Evolutionary conservation across 2,888 invertebrate genomes (phyloP), one percentile per base, ranked within the genome.

Genomic region (Orthosia gracilis): DNA sequence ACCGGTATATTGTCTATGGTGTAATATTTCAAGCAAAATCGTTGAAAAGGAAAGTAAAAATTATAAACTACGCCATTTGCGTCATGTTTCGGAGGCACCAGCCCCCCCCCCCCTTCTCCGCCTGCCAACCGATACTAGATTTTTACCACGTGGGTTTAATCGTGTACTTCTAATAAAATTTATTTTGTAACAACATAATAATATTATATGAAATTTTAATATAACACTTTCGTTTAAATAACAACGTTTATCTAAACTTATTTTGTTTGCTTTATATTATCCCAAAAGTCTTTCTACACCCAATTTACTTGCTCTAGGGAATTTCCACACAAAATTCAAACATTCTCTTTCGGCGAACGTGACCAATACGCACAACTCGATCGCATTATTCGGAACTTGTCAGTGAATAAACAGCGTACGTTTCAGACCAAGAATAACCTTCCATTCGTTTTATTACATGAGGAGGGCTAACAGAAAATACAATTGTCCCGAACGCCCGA

Each of bases 391-490:
- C 52, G 31, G 40, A 68, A 71, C 63, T 79, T 74, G 77, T 81
- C 77, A 73, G 59, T 65, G 40, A 62, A 77, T 73, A 83, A 84
- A 76, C 75, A 85, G 62, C 80, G 75, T 80, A 80, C 72, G 58
- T 73, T 82, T 75, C 81, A 66, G 52, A 18, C 18, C 61, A 61
- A 67, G 67, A 79, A 78, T 73, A 78, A 58, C 62, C 62, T 62
- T n/a, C 50, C 49, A 67, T 76, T 76, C 58, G 47, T 64, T 73
- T 86, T 83, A 78, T 81, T 73, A 75, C 69, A 78, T 79, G 79
- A 86, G 68, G 78, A 77, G 66, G 57, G 67, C 78, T 69, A 73
- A 83, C 65, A 79, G 82, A 82, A 80, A 85, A 87, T 73, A 73
- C 80, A 85, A 85, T 84, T 83, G 86, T 83, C 69, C 70, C 78